Conservation (phyloP, 64 coral and sea anemone species). For the Montipora capricornis region DNA sequence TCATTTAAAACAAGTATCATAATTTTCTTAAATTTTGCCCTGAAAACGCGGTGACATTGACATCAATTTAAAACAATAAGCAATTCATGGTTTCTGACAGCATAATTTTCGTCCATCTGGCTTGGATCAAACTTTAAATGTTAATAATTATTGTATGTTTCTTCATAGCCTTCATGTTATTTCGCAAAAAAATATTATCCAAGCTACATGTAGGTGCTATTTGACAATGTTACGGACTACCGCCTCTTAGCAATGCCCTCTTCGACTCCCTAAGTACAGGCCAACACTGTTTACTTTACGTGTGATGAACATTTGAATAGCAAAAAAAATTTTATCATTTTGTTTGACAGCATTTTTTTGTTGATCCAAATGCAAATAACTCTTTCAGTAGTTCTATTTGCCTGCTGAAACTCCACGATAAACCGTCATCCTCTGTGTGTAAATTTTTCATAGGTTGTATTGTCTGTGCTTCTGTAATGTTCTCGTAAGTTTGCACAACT, state of each 20-base stretch:
- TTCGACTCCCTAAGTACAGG: neutral
- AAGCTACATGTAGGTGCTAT: neutral
- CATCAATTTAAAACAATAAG: neutral
- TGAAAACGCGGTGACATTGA: neutral
- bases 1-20: neutral
- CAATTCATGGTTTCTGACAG: neutral
- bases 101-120: neutral
- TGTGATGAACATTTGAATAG: slow-evolving; percentile 36
- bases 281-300: slow-evolving; percentile 11
- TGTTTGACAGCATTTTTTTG: neutral
- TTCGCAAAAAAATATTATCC: too few relatives aligned
- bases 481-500: neutral
- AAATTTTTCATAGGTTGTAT: neutral
- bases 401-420: neutral
- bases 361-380: slow-evolving; percentile 14
- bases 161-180: neutral
- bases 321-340: slow-evolving; percentile 47
- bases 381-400: neutral
- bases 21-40: neutral
- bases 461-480: neutral
- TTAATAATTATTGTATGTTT: too few relatives aligned
- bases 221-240: neutral
- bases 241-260: neutral
- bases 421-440: neutral
- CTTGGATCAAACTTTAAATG: too few relatives aligned